Evolutionary conservation across 1,140 invertebrate genomes (phyloP).

Genomic region (Procambarus virginalis): DNA sequence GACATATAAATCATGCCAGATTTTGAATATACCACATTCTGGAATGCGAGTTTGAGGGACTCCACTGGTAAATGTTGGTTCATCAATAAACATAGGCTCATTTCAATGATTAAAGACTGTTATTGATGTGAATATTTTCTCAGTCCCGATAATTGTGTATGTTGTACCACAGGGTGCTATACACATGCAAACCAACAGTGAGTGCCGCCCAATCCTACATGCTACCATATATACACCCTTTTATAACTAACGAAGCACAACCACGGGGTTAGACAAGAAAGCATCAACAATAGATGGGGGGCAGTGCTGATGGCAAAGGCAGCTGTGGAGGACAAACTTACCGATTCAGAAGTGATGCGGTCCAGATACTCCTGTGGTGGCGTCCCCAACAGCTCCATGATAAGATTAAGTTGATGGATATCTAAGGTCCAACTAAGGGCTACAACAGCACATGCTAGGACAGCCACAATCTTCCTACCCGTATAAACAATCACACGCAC

Average conservation of each 20-base stretch:
- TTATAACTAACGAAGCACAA: not conserved
- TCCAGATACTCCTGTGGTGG: constrained; percentile 78
- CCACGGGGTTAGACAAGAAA: not conserved
- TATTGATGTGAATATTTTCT: not conserved
- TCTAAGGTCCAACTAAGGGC: constrained; percentile 73
- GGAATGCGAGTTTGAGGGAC: too few species aligned
- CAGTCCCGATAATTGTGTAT: not conserved
- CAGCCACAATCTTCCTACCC: constrained; percentile 25
- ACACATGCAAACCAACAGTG: not conserved
- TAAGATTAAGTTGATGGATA: constrained; percentile 80
- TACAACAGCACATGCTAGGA: constrained; percentile 51
- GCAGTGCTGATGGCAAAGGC: not conserved
- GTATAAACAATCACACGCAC: constrained; percentile 5
- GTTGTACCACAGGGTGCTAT: not conserved
- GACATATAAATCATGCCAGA: too few species aligned
- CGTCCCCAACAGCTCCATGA: constrained; percentile 79
- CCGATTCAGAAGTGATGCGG: constrained; percentile 79
- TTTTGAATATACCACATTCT: too few species aligned
- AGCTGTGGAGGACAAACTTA: constrained; percentile 71
- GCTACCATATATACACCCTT: constrained; percentile 15
- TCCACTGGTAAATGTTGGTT: too few species aligned
- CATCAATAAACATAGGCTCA: too few species aligned
- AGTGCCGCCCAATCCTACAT: not conserved
- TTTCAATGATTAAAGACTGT: too few species aligned
- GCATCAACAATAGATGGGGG: not conserved